These are phyloP conservation scores for Ormyrus thymus DNA, from an alignment of 2,888 invertebrate genomes.

Conservation along the genomic window DNA sequence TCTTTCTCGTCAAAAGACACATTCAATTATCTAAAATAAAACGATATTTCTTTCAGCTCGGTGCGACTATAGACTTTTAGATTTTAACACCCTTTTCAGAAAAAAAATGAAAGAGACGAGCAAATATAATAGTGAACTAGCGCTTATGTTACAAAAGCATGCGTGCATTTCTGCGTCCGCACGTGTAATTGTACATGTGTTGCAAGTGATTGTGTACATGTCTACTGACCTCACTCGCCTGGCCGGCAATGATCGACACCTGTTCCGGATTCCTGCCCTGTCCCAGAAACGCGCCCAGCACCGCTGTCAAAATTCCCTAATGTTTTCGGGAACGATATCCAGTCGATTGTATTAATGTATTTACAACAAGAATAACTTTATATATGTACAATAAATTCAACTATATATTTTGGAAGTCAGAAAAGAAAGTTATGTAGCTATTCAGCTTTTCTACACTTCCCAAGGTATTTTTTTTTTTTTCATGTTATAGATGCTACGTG, in stretches of 20 bases:
- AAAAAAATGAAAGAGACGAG: too few species aligned
- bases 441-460: too few species aligned
- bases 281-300: constrained; percentile 93
- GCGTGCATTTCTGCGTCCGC: background rate
- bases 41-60: too few species aligned
- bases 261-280: constrained; percentile 91
- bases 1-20: too few species aligned
- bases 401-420: too few species aligned
- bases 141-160: constrained; percentile 49
- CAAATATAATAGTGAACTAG: background rate
- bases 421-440: too few species aligned
- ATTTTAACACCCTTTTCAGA: too few species aligned
- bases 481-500: too few species aligned
- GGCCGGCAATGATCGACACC: constrained; percentile 95
- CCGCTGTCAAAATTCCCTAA: constrained; percentile 95
- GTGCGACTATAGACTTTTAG: too few species aligned
- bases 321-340: constrained; percentile 55
- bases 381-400: constrained; percentile 30
- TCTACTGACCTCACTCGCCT: constrained; percentile 93
- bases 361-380: constrained; percentile 41
- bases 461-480: too few species aligned
- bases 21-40: too few species aligned
- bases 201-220: constrained; percentile 25
- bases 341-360: constrained; percentile 54
- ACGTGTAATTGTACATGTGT: background rate